Percentiles rank a stretch among this genome's conserved stretches.
These are phyloP conservation scores for Dolichotis patagonum DNA, from an alignment of 2,113 vertebrate species.

Conservation along the genomic window DNA sequence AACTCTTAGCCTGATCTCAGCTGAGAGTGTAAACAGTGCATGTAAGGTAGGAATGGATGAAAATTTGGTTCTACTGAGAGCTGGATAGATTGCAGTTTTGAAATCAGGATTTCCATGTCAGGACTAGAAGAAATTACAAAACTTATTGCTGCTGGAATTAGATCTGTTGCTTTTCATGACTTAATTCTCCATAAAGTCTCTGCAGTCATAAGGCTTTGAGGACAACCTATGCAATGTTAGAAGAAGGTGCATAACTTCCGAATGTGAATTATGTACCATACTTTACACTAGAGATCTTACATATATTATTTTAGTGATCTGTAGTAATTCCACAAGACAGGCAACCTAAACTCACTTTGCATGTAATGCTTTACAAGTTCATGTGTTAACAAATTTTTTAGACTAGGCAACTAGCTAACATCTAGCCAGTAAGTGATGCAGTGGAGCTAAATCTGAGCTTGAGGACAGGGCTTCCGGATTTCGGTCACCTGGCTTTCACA, in stretches of 20 bases:
- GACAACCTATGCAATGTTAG: neutral
- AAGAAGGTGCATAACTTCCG: neutral
- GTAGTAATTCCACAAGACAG: neutral
- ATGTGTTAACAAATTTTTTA: neutral
- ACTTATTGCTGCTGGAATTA: neutral
- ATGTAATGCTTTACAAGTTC: neutral
- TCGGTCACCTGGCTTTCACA: neutral
- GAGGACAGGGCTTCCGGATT: neutral
- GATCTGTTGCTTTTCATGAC: neutral
- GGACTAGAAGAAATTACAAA: neutral
- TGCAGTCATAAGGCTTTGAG: constrained; percentile 12
- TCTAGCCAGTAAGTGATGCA: neutral
- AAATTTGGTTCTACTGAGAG: neutral
- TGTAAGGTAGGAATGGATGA: neutral
- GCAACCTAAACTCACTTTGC: constrained; percentile 36
- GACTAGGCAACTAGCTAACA: neutral
- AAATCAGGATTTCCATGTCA: neutral
- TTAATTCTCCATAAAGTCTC: neutral
- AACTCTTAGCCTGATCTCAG: neutral
- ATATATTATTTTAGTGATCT: neutral
- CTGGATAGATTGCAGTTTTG: neutral
- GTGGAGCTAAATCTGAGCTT: neutral
- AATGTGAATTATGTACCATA: neutral
- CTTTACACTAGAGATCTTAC: neutral
- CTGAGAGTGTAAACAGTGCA: neutral